These are phyloP conservation scores for Heterohyrax brucei DNA, from an alignment of 2,797 vertebrate genomes.

Conservation along the genomic window DNA sequence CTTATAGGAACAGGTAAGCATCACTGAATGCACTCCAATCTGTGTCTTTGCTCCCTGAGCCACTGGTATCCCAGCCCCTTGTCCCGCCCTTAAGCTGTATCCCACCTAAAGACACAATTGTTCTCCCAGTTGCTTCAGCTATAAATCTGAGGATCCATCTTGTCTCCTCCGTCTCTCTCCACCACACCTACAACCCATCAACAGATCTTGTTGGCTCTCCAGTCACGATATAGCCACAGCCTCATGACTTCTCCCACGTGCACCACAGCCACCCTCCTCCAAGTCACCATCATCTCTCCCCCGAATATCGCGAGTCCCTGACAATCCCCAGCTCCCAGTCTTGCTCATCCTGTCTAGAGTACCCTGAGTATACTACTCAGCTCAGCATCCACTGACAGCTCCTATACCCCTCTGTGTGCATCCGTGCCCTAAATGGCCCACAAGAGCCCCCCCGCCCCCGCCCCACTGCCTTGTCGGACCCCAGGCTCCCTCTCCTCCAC, in stretches of 20 bases:
- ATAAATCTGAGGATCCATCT: neutral
- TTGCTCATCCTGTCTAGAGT: neutral
- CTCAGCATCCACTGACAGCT: neutral
- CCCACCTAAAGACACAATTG: rapidly evolving
- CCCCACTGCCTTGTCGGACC: neutral
- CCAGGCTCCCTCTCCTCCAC: neutral
- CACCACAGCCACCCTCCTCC: neutral
- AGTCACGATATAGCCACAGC: neutral
- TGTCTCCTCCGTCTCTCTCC: neutral
- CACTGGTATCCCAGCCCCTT: neutral
- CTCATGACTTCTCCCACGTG: neutral
- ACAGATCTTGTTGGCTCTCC: neutral
- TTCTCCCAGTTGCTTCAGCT: neutral
- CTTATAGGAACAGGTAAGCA: neutral
- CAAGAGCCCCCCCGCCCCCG: neutral
- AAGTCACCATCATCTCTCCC: neutral
- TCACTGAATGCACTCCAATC: neutral
- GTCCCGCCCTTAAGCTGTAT: neutral
- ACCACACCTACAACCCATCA: neutral
- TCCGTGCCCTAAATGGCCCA: neutral
- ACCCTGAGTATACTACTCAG: neutral
- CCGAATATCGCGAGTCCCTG: neutral
- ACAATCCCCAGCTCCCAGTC: too few species aligned
- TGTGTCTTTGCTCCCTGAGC: neutral
- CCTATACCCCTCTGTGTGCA: neutral